Conservation (phyloP, 2,113 vertebrate genomes). For the Junco hyemalis region DNA sequence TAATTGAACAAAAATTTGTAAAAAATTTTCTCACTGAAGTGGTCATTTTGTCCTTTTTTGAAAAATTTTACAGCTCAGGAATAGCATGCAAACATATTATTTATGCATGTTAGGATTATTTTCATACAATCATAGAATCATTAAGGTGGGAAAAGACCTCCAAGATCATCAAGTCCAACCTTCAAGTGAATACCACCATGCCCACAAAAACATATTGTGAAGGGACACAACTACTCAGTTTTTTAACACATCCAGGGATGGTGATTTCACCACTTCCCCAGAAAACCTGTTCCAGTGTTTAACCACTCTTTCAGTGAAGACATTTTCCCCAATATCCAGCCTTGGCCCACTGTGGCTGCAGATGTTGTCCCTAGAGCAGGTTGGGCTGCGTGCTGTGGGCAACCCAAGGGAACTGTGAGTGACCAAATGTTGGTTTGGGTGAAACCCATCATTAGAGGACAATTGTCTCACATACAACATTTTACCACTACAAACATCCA, state of each 20-base stretch:
- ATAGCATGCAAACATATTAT: not conserved
- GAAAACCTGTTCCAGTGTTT: not conserved
- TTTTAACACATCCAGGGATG: not conserved
- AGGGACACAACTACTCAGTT: not conserved
- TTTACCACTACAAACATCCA: not conserved
- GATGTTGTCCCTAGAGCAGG: too few species aligned
- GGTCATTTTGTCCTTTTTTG: not conserved
- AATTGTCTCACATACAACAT: not conserved
- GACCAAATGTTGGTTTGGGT: not conserved
- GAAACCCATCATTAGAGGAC: not conserved
- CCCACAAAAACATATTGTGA: not conserved
- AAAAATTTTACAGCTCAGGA: not conserved
- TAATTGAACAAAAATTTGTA: conserved; percentile 4
- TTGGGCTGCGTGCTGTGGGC: not conserved
- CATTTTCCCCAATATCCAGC: not conserved
- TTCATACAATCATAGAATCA: not conserved
- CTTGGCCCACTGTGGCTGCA: not conserved
- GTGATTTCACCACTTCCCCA: not conserved
- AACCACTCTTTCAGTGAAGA: not conserved
- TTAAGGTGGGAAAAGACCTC: not conserved
- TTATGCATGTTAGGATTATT: not conserved
- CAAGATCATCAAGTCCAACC: not conserved
- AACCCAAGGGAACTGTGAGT: not conserved
- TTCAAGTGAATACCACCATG: not conserved
- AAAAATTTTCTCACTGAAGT: not conserved